phyloP scores from a whole-genome alignment of 2,888 invertebrate genomes.

The Brachypterus glaber region DNA sequence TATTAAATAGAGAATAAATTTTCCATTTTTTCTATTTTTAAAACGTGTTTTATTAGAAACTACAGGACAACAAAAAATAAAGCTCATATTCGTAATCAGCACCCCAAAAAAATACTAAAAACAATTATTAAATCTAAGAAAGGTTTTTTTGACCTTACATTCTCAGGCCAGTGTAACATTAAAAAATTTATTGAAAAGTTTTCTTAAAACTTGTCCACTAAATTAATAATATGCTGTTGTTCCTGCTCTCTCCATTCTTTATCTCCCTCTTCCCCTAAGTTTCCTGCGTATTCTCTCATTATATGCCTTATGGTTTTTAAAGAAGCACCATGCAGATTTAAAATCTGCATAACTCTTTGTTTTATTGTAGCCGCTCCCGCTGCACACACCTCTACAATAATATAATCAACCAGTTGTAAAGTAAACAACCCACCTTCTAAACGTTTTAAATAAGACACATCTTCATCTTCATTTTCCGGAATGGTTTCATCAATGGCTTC shows the following conservation, averaged over 20 bases:
- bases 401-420: slow-evolving; percentile 87
- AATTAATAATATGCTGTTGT: slow-evolving; percentile 81
- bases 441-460: slow-evolving; percentile 78
- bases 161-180: no score
- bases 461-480: slow-evolving; percentile 48
- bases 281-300: slow-evolving; percentile 94
- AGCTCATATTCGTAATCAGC: no score
- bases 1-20: no score
- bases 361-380: slow-evolving; percentile 64
- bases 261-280: slow-evolving; percentile 84
- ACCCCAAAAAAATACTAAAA: no score
- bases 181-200: no score
- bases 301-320: slow-evolving; percentile 87
- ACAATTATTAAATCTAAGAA: no score
- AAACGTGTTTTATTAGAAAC: no score
- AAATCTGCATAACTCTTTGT: slow-evolving; percentile 77
- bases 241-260: slow-evolving; percentile 79
- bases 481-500: slow-evolving; percentile 72
- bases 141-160: no score
- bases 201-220: slow-evolving; percentile 84
- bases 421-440: slow-evolving; percentile 92
- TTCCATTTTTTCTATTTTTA: no score
- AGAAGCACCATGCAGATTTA: slow-evolving; percentile 83
- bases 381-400: slow-evolving; percentile 69
- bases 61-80: no score